Evolutionary conservation across 2,113 vertebrate genomes (phyloP).

Genomic region (Mixornis gularis): DNA sequence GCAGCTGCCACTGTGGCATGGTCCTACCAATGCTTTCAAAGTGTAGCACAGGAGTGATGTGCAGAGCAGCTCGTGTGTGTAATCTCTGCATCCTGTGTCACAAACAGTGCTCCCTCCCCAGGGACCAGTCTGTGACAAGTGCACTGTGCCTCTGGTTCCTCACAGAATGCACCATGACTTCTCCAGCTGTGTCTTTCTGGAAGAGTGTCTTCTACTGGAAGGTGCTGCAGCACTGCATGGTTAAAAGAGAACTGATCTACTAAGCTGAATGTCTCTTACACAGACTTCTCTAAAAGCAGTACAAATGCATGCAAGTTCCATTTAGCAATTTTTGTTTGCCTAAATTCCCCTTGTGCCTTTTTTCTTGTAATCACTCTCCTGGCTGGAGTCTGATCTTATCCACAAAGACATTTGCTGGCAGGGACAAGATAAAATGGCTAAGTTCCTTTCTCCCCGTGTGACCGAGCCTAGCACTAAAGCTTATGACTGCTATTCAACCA

Average conservation of each 20-base stretch:
- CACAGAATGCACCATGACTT: neutral
- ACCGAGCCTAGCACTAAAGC: neutral
- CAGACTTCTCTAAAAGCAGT: neutral
- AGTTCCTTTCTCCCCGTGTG: neutral
- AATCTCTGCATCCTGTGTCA: neutral
- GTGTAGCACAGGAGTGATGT: neutral
- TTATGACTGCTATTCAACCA: neutral
- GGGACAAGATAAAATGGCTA: neutral
- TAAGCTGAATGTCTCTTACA: neutral
- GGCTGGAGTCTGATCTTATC: conserved; percentile 5
- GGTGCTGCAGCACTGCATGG: neutral
- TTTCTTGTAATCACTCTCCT: neutral
- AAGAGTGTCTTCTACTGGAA: neutral
- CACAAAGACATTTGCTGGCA: conserved; percentile 23
- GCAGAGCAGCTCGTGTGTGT: neutral
- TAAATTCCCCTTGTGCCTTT: neutral
- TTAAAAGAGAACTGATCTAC: neutral
- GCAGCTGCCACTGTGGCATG: neutral
- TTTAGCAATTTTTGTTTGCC: conserved; percentile 16
- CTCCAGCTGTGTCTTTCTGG: neutral
- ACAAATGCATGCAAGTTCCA: neutral
- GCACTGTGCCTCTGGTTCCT: neutral
- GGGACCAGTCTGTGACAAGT: neutral
- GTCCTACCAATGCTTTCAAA: neutral
- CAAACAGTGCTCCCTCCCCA: neutral